Evolutionary conservation across 2,113 vertebrate species (phyloP).

Genomic region (Poeciliopsis occidentalis): DNA sequence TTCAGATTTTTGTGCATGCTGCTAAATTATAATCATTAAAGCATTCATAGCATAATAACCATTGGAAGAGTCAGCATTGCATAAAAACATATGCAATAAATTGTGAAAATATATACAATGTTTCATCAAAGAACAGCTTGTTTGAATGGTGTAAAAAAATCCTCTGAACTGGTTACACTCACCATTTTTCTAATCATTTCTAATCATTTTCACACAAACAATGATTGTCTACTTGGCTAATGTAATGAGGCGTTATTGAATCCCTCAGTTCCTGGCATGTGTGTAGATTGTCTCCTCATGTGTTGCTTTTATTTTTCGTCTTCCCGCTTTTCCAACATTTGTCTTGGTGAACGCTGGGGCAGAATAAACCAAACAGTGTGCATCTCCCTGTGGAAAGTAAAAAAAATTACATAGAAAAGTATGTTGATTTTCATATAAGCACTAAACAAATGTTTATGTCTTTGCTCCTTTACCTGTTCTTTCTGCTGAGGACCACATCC

Average conservation of each 20-base stretch:
- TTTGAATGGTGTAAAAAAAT: not conserved
- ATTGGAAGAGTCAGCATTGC: not conserved
- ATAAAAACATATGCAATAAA: not conserved
- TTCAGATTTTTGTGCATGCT: too few species aligned
- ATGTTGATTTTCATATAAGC: not conserved
- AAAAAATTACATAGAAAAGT: not conserved
- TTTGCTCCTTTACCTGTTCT: not conserved
- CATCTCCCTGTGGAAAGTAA: not conserved
- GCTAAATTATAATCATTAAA: too few species aligned
- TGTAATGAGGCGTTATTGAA: not conserved
- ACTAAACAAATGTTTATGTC: not conserved
- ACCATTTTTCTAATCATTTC: not conserved
- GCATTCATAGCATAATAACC: not conserved
- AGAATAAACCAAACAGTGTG: fast-evolving
- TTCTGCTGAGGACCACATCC: not conserved
- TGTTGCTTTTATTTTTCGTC: not conserved
- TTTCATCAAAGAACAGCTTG: not conserved
- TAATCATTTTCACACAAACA: not conserved
- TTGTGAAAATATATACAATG: not conserved
- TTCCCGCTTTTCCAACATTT: fast-evolving
- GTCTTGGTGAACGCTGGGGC: fast-evolving
- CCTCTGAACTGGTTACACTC: not conserved
- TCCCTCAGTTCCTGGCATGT: not conserved
- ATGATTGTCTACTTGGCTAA: not conserved
- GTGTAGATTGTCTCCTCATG: conserved; percentile 10